These are phyloP conservation scores for Serinus canaria DNA, from an alignment of 2,113 vertebrate species.

Conservation along the genomic window DNA sequence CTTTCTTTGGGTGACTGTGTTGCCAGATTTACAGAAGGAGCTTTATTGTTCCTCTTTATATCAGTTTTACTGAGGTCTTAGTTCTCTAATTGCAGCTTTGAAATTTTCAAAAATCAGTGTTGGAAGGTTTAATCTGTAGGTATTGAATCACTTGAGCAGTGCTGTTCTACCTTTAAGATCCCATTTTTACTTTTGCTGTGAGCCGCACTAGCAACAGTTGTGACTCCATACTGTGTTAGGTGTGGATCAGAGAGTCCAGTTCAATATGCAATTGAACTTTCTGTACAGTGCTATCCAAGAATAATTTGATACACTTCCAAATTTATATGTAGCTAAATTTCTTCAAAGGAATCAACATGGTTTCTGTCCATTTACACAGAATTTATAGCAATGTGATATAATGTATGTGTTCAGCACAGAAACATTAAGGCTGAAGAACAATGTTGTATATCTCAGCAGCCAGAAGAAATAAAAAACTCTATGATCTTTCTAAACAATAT, in stretches of 20 bases:
- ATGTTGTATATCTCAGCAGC: not conserved
- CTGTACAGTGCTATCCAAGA: not conserved
- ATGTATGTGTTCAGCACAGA: not conserved
- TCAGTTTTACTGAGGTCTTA: not conserved
- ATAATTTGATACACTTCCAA: not conserved
- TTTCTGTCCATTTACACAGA: not conserved
- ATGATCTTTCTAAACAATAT: not conserved
- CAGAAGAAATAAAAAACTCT: not conserved
- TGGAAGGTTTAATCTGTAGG: not conserved
- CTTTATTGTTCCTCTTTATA: not conserved
- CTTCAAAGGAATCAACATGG: not conserved
- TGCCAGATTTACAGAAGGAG: not conserved
- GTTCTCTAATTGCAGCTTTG: not conserved
- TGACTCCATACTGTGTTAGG: not conserved
- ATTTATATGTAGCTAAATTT: not conserved
- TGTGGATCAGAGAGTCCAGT: not conserved
- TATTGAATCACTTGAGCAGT: not conserved
- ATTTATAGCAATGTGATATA: not conserved
- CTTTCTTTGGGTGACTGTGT: not conserved
- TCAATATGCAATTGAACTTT: not conserved
- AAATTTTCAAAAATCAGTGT: not conserved
- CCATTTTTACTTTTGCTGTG: not conserved
- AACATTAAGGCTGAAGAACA: not conserved
- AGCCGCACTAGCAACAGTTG: not conserved
- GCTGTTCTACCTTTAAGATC: not conserved